Conservation (phyloP, 2,888 invertebrate genomes). For the Lordiphosa andalusiaca region DNA sequence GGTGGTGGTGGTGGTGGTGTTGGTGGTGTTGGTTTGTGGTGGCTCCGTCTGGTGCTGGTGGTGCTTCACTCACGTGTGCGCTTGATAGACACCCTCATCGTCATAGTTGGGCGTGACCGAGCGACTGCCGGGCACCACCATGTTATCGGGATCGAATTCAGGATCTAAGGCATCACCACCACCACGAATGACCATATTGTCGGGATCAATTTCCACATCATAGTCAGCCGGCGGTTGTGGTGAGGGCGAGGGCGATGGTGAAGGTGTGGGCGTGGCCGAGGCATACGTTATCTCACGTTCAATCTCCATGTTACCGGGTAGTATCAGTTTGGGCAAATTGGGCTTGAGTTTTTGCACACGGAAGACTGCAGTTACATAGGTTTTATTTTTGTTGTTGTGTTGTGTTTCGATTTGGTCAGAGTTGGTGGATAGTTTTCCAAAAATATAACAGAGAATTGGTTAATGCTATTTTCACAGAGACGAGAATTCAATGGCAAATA, state of each 20-base stretch:
- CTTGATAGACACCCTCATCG: constrained; percentile 77
- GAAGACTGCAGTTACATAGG: constrained; percentile 69
- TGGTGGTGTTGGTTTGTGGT: constrained; percentile 16
- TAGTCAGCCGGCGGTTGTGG: constrained; percentile 75
- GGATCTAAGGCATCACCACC: constrained; percentile 71
- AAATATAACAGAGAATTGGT: constrained; percentile 64
- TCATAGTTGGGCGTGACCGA: constrained; percentile 73
- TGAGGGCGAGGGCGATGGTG: constrained; percentile 78
- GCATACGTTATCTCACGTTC: constrained; percentile 44
- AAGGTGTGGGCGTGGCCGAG: constrained; percentile 59
- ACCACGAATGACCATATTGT: constrained; percentile 76
- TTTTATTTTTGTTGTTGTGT: constrained; percentile 33
- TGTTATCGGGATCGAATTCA: constrained; percentile 78
- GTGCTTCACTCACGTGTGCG: constrained; percentile 79
- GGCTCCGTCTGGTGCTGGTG: constrained; percentile 28
- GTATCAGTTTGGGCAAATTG: constrained; percentile 79
- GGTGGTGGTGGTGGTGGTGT: constrained; percentile 14
- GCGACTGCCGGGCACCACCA: constrained; percentile 75
- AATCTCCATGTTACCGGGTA: constrained; percentile 78
- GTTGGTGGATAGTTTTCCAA: constrained; percentile 40
- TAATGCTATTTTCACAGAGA: constrained; percentile 47
- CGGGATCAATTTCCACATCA: constrained; percentile 80
- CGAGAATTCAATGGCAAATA: constrained; percentile 57
- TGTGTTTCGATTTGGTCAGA: constrained; percentile 32
- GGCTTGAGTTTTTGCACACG: constrained; percentile 80